A percentile compares a stretch with the other conserved stretches of the same genome.
These are phyloP conservation scores for Brachyptera putata DNA, from an alignment of 2,888 invertebrate genomes.

Conservation along the genomic window DNA sequence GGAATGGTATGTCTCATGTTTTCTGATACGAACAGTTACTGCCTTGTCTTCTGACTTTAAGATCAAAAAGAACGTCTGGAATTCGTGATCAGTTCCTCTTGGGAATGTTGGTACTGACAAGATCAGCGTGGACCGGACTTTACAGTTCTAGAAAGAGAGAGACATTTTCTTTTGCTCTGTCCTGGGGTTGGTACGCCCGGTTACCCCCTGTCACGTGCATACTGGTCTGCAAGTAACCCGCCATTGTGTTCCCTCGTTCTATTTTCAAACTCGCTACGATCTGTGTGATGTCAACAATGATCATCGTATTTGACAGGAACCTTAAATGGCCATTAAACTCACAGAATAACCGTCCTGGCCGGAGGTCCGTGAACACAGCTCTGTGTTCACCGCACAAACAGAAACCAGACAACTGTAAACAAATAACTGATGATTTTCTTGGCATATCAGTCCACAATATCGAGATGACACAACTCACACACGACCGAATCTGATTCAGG, in stretches of 20 bases:
- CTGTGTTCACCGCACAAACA: not conserved
- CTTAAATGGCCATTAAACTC: constrained; percentile 3
- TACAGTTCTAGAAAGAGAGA: not conserved
- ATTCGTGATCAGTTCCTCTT: constrained; percentile 8
- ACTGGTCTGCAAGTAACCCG: not conserved
- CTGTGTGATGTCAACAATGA: constrained; percentile 9
- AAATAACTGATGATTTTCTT: no score
- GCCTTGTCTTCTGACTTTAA: not conserved
- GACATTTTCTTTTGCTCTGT: constrained; percentile 7
- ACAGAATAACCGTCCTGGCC: constrained; percentile 13
- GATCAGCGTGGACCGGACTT: constrained; percentile 4
- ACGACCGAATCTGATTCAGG: no score
- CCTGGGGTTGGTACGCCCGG: constrained; percentile 6
- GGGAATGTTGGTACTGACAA: constrained; percentile 3
- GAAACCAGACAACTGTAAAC: no score
- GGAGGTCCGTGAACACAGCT: no score
- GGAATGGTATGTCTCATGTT: not conserved
- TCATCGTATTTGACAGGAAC: constrained; percentile 1
- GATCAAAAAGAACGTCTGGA: not conserved
- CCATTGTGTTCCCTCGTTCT: constrained; percentile 8
- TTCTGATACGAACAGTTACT: not conserved
- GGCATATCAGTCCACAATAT: no score
- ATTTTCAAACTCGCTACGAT: not conserved
- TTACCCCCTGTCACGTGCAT: constrained; percentile 12
- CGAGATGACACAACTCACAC: no score